Evolutionary conservation across 2,113 vertebrate genomes (phyloP).

Genomic region (Callocephalon fimbriatum): DNA sequence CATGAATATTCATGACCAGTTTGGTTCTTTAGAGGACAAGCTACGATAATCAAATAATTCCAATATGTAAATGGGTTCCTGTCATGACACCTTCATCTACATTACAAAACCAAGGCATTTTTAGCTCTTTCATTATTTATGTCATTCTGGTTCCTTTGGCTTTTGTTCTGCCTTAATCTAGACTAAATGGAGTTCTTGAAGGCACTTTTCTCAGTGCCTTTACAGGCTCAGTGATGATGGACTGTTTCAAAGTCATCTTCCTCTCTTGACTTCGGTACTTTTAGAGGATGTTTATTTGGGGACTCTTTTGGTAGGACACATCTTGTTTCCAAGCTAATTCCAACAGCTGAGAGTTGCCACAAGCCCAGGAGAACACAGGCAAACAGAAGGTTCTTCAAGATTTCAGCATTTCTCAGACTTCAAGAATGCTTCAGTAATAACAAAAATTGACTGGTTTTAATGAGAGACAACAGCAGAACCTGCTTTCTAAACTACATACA

Average conservation of each 20-base stretch:
- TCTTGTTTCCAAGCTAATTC: conserved; percentile 26
- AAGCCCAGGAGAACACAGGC: background rate
- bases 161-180: background rate
- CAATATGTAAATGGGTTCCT: conserved; percentile 73
- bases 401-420: background rate
- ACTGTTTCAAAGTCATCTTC: background rate
- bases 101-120: conserved; percentile 72
- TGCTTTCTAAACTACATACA: conserved; percentile 7
- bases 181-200: conserved; percentile 30
- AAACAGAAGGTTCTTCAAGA: background rate
- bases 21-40: conserved; percentile 68
- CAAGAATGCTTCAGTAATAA: background rate
- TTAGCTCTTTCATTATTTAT: conserved; percentile 78
- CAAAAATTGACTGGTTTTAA: background rate
- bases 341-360: background rate
- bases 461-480: background rate
- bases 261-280: background rate
- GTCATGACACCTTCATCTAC: conserved; percentile 74
- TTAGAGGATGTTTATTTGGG: background rate
- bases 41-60: conserved; percentile 72
- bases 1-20: conserved; percentile 76
- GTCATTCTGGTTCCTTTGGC: conserved; percentile 4
- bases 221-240: background rate
- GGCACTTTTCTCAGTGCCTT: background rate
- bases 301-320: background rate